These are phyloP conservation scores for Lasioglossum villosulum DNA, from an alignment of 2,888 invertebrate genomes.

Conservation along the genomic window DNA sequence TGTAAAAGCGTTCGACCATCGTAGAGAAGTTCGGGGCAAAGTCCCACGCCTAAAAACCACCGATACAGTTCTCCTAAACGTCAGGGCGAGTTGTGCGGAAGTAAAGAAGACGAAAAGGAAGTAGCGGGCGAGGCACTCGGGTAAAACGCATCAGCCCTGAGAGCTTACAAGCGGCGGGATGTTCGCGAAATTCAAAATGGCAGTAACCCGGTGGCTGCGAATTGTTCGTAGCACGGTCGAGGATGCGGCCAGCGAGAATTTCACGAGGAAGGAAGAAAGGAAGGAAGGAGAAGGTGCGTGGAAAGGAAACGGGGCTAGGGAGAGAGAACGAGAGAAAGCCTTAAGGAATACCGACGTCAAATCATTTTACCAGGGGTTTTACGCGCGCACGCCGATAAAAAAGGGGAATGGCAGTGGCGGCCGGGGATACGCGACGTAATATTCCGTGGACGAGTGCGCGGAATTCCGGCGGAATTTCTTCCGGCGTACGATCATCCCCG, in stretches of 20 bases:
- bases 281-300: conserved; percentile 16
- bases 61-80: background rate
- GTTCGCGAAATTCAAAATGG: conserved; percentile 9
- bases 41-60: background rate
- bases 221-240: background rate
- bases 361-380: conserved; percentile 52
- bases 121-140: background rate
- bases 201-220: conserved; percentile 1
- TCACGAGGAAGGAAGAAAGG: background rate
- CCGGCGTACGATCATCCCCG: conserved; percentile 18
- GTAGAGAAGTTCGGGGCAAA: background rate
- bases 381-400: conserved; percentile 47
- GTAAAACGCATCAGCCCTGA: conserved; percentile 9
- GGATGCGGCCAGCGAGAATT: conserved; percentile 23
- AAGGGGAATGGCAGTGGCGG: conserved; percentile 19
- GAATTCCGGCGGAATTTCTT: conserved; percentile 57
- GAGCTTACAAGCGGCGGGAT: background rate
- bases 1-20: background rate
- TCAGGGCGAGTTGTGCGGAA: background rate
- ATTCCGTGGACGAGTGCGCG: conserved; percentile 46
- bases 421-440: conserved; percentile 44
- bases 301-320: conserved; percentile 5
- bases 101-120: background rate
- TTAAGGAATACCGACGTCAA: conserved; percentile 21
- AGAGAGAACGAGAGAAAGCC: background rate